Evolutionary conservation across 2,797 vertebrate species (phyloP).

Genomic region (Galaxias olidus): DNA sequence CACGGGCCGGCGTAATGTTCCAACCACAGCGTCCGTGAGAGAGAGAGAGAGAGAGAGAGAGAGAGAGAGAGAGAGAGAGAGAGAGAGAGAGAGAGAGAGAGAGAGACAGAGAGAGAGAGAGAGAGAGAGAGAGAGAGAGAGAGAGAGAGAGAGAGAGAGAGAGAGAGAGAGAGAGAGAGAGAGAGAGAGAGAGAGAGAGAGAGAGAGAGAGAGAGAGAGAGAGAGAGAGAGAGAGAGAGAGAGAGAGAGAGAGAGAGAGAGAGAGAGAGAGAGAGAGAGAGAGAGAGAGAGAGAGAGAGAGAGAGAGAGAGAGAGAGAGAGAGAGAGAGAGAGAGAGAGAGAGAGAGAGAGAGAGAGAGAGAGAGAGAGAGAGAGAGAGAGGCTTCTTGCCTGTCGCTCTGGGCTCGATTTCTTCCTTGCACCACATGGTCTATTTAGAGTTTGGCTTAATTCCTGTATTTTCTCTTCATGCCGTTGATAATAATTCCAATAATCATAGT

Average conservation of each 20-base stretch:
- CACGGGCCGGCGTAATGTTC: too few relatives aligned
- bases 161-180: not conserved
- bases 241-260: constrained; percentile 1
- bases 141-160: constrained; percentile 7
- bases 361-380: not conserved
- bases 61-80: not conserved
- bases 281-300: not conserved
- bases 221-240: not conserved
- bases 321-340: not conserved
- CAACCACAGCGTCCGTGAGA: too few relatives aligned
- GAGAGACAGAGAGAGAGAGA: constrained; percentile 1
- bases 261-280: not conserved
- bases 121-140: constrained; percentile 14
- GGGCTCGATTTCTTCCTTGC: too few relatives aligned
- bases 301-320: not conserved
- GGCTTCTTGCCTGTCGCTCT: too few relatives aligned
- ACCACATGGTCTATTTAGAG: too few relatives aligned
- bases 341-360: not conserved
- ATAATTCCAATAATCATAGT: too few relatives aligned
- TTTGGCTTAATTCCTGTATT: too few relatives aligned
- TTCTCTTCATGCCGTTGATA: too few relatives aligned
- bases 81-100: constrained; percentile 3
- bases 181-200: too few relatives aligned
- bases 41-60: not conserved
- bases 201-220: not conserved